Base-by-base conservation (phyloP, 2,888 invertebrate species). In the Plagodis pulveraria region DNA sequence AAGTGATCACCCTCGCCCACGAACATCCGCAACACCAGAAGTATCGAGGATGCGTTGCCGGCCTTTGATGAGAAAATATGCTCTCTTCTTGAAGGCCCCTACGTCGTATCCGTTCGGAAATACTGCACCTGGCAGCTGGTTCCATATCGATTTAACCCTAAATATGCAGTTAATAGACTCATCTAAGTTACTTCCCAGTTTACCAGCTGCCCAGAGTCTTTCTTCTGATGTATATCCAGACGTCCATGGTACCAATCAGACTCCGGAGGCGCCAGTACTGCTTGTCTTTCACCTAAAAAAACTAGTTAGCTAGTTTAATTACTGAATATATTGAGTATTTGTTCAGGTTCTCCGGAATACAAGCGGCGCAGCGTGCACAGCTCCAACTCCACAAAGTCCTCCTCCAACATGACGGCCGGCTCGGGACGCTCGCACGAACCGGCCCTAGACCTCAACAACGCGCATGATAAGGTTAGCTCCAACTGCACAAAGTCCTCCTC, bases 211-310 rank as follows among this genome's bases (percentile, higher is more conserved):
- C 94, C 97, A 96, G 40, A 99, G 92, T 70, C 99, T 94, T 79
- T 98, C 97, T 86, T 99, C 99, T 6, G 99, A 98, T 22, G 97
- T 96, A 77, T 97, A 97, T 98, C 98, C 79, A 98, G 88, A 48
- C 98, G 94, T 48, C 99, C 99, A 93, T 99, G 99, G 86, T 99
- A 99, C 99, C 99, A 99, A 77, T 95, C 95, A 52, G 95, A 95
- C 80, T 96, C 96, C 38, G 96, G 95, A 54, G 96, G 96, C n/a
- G 96, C 96, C 69, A 95, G 93, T 56, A 95, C 95, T 42, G 95
- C 95, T 71, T 95, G 94, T 61, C 95, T 93, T 79, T 96, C 96
- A 61, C 95, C 96, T 94, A 73, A 35, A 67, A 58, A 45, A 10
- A 41, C 4, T n/a, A n/a, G n/a, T n/a, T n/a, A n/a, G n/a, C n/a